Percentiles rank a stretch among this genome's conserved stretches.
Evolutionary conservation across 2,888 invertebrate genomes (phyloP).

Genomic region (Netelia inedita): DNA sequence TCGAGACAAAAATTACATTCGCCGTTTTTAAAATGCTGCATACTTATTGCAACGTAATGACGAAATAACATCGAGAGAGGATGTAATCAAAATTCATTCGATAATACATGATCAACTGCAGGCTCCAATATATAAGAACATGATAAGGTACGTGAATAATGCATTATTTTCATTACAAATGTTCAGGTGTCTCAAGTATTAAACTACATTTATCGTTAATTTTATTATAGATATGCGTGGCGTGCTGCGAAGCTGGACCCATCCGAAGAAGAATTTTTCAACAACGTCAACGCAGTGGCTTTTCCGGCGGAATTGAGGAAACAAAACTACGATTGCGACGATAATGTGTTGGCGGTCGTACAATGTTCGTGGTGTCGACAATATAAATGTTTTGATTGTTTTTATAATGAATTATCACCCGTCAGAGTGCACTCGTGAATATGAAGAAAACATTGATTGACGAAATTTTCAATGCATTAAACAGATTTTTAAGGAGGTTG

Average conservation of each 20-base stretch:
- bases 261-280: too few relatives aligned
- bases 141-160: background rate
- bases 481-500: too few relatives aligned
- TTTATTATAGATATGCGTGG: conserved; percentile 20
- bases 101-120: conserved; percentile 7
- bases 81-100: conserved; percentile 14
- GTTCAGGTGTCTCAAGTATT: background rate
- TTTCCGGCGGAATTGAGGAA: conserved; percentile 18
- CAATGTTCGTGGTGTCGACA: conserved; percentile 16
- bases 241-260: conserved; percentile 9
- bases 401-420: too few relatives aligned
- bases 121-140: background rate
- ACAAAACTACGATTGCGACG: conserved; percentile 16
- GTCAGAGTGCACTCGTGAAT: too few relatives aligned
- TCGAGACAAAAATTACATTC: background rate
- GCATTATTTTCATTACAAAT: too few relatives aligned
- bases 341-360: background rate
- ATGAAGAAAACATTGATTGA: too few relatives aligned
- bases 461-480: too few relatives aligned
- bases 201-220: conserved; percentile 6
- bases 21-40: too few relatives aligned
- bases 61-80: background rate
- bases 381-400: too few relatives aligned
- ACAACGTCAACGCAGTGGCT: background rate
- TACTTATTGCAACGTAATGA: background rate